These are phyloP conservation scores for Aquatica leii DNA, from an alignment of 2,888 invertebrate genomes.

Conservation along the genomic window DNA sequence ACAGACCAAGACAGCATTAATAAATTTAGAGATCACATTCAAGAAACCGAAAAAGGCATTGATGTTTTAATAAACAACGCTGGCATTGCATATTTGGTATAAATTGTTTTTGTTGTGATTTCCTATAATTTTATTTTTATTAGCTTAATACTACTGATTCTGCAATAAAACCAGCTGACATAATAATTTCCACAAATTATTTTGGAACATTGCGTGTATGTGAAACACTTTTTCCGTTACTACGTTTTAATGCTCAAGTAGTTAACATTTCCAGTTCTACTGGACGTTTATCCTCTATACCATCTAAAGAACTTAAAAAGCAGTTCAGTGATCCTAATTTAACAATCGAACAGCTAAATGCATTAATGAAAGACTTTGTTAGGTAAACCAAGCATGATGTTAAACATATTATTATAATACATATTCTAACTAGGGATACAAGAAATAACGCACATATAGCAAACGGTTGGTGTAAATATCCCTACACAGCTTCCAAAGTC, in stretches of 20 bases:
- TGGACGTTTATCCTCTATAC: slow-evolving; percentile 70
- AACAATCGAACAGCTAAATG: slow-evolving; percentile 67
- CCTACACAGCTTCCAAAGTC: slow-evolving; percentile 79
- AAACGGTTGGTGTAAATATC: slow-evolving; percentile 60
- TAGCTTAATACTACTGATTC: slow-evolving; percentile 65
- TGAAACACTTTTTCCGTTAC: slow-evolving; percentile 73
- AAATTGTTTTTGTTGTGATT: too few species aligned
- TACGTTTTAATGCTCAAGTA: slow-evolving; percentile 74
- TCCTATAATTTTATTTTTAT: background rate
- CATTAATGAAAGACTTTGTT: slow-evolving; percentile 73
- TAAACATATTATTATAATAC: background rate
- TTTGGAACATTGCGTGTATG: slow-evolving; percentile 71
- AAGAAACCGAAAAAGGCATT: slow-evolving; percentile 70
- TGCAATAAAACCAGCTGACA: slow-evolving; percentile 72
- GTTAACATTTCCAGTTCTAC: slow-evolving; percentile 78
- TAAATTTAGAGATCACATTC: slow-evolving; percentile 67
- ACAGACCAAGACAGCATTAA: slow-evolving; percentile 68
- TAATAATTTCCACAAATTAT: slow-evolving; percentile 75
- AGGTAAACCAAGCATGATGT: slow-evolving; percentile 64
- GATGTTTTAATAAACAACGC: slow-evolving; percentile 72
- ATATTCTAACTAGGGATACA: slow-evolving; percentile 43
- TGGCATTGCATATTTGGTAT: slow-evolving; percentile 24
- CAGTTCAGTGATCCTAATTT: slow-evolving; percentile 66
- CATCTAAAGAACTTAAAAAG: slow-evolving; percentile 64
- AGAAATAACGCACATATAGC: slow-evolving; percentile 44